A percentile compares a stretch with the other conserved stretches of the same genome.
Conservation (phyloP, 2,797 vertebrate species). For the Miichthys miiuy region DNA sequence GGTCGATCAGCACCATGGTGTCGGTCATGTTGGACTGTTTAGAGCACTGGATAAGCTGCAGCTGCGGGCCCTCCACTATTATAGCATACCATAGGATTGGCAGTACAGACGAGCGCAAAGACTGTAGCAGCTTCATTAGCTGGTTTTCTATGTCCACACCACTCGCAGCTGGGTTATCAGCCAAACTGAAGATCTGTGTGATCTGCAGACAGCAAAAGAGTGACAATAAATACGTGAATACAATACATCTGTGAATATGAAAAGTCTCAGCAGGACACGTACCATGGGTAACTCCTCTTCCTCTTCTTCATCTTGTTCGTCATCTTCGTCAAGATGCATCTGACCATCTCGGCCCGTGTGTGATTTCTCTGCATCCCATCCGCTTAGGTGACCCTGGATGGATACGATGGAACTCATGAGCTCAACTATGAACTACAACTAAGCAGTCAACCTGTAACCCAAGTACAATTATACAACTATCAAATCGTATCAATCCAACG, state of each 20-base stretch:
- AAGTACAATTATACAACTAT: background rate
- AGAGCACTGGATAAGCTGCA: constrained; percentile 86
- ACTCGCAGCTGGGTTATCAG: constrained; percentile 37
- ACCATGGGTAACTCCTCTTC: constrained; percentile 75
- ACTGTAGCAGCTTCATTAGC: constrained; percentile 79
- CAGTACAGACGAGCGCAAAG: constrained; percentile 73
- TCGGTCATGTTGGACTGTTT: constrained; percentile 85
- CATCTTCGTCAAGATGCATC: constrained; percentile 29
- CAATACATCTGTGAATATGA: background rate
- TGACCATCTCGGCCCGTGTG: constrained; percentile 14
- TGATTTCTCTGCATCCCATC: constrained; percentile 43
- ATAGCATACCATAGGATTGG: constrained; percentile 85
- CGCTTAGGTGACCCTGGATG: constrained; percentile 51
- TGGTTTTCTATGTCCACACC: constrained; percentile 69
- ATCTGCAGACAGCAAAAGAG: constrained; percentile 72
- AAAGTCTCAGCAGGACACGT: constrained; percentile 9
- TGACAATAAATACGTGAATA: background rate
- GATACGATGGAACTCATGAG: constrained; percentile 1
- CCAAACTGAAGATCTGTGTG: constrained; percentile 85
- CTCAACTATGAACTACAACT: background rate
- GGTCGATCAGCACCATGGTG: constrained; percentile 83
- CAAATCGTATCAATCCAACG: background rate
- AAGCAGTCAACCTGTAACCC: background rate
- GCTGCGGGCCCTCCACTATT: constrained; percentile 81
- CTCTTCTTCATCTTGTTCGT: constrained; percentile 3